A percentile compares a stretch with the other conserved stretches of the same genome.
These are phyloP conservation scores for Passer domesticus DNA, from an alignment of 2,113 vertebrate genomes.

Conservation along the genomic window DNA sequence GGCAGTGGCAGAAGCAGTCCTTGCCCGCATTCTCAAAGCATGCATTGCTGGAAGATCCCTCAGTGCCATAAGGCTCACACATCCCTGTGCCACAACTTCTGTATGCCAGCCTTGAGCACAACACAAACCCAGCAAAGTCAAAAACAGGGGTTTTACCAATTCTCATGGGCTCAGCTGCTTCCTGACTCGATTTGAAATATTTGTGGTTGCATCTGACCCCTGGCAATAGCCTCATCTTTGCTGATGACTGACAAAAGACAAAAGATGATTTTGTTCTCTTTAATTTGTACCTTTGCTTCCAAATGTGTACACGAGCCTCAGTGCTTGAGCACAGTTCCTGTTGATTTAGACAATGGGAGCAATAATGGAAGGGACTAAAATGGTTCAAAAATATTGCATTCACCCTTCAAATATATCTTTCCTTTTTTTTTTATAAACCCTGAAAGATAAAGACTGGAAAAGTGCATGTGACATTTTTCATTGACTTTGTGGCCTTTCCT, in stretches of 20 bases:
- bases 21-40: neutral
- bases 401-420: neutral
- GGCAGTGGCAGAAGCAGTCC: neutral
- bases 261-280: neutral
- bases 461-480: neutral
- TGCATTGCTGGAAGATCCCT: neutral
- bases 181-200: neutral
- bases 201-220: neutral
- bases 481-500: neutral
- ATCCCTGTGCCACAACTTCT: neutral
- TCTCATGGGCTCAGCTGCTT: neutral
- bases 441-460: neutral
- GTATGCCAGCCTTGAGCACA: neutral
- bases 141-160: accelerated
- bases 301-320: neutral
- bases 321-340: neutral
- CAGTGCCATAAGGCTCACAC: neutral
- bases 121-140: neutral
- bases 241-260: neutral
- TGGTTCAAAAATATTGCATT: neutral
- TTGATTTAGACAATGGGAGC: neutral
- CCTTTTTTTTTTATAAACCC: neutral
- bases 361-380: neutral
- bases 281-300: neutral
- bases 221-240: neutral